Base-by-base conservation (phyloP, 1,140 invertebrate species). In the Caenorhabditis elegans region DNA sequence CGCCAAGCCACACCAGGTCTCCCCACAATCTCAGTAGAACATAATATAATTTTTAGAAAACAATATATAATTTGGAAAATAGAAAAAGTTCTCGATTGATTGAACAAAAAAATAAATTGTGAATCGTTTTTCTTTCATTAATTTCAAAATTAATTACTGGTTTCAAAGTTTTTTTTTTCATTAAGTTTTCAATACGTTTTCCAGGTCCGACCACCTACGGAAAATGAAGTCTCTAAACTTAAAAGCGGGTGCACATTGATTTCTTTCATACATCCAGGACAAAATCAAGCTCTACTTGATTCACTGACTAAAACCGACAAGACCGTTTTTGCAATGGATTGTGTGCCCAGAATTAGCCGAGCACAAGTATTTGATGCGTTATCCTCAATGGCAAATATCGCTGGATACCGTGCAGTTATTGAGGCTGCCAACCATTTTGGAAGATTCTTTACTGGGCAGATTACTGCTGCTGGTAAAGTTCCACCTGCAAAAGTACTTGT, bases 321-420 rank as follows among this genome's bases (percentile, higher is more conserved):
- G 78, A 95, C 93, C 86, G 94, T 93, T 51, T 95, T 96, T 92
- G 95, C 90, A 5, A 92, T 92, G 91, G 88, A 89, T 48, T 87
- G 84, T 31, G 79, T 89, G 31, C 88, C 88, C 8, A 51, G 88
- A 28, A 89, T 89, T 49, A 87, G 86, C 5, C 47, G 88, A 28
- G 88, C 88, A 3, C 88, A 89, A 76, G 86, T 94, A 4, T 95
- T 95, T 91, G 95, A 96, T 90, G 95, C 94, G 4, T 92, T 96
- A 1, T 95, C 94, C 88, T 96, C 95, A 2, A 96, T 96, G 95
- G 95, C 95, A 0, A 96, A 96, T 89, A 94, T 96, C 85, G 93
- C 95, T 78, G 95, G 95, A 10, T 96, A 96, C 89, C 92, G 95
- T 85, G 94, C 95, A 6, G 95, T 96, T 19, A 92, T 96, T 24